Base-by-base conservation (phyloP, 2,797 vertebrate genomes). In the Rhyacichthys aspro region DNA sequence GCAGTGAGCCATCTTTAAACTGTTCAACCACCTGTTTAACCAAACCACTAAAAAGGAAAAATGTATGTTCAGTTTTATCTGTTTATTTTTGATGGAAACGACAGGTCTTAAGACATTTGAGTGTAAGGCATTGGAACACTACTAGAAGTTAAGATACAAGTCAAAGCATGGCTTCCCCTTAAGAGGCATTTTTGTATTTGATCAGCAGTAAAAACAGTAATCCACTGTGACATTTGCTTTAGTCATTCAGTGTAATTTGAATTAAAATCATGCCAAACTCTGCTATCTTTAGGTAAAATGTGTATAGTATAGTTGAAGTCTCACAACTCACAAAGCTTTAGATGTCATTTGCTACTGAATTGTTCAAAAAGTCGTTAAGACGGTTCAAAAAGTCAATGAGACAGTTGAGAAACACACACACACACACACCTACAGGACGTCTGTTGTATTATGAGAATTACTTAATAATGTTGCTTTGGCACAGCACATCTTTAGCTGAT, bases 171-270 rank as follows among this genome's bases (percentile, higher is more conserved):
- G 43, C 47, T 36, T 32, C 34, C 32, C 47, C 47, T 49, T 36
- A 10, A 49, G 28, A 15, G 23, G 23, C 23, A 6, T 28, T 28
- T 28, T 28, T 28, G 23, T n/a, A 34, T 11, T 28, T 45, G 18
- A 43, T 42, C n/a, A 19, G 18, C 12, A 14, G 43, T 12, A 18
- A 9, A 69, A 14, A 33, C 23, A 16, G n/a, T 44, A 6, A 23
- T 11, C 16, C 23, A 43, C 52, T 45, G 47, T 63, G 54, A 59
- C 5, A 23, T 6, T 28, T 44, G 43, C 3, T 6, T 12, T 28
- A 28, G 23, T 45, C n/a, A 61, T 54, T 28, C 36, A n/a, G 15
- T 46, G 39, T 42, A 11, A 17, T 61, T 37, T 59, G 16, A 41
- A 9, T 37, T 12, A 44, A 14, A 3, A 11, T 32, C 1, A 34